phyloP scores from a whole-genome alignment of 2,113 vertebrate species.

The Pseudorectes ferrugineus region DNA sequence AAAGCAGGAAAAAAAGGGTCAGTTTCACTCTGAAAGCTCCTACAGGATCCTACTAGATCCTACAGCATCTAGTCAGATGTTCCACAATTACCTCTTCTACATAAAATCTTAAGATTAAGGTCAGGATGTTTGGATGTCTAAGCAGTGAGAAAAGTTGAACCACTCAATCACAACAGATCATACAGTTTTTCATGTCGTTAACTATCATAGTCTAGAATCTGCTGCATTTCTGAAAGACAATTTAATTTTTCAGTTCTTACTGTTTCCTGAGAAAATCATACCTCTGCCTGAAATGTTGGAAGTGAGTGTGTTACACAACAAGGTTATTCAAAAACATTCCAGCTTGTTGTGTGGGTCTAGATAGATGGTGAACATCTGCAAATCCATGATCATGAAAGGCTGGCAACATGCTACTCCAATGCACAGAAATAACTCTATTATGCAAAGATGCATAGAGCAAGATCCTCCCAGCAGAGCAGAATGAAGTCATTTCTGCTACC shows the following conservation, averaged over 20 bases:
- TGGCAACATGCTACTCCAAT: neutral
- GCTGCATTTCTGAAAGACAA: neutral
- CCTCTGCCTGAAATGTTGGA: neutral
- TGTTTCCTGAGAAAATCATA: neutral
- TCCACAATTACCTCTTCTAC: neutral
- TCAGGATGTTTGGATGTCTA: neutral
- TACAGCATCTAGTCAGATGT: neutral
- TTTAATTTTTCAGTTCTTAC: neutral
- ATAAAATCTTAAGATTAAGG: neutral
- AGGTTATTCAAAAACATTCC: neutral
- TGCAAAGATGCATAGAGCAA: neutral
- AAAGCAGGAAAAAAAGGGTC: neutral
- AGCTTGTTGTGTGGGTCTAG: neutral
- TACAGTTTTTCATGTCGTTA: neutral
- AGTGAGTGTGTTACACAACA: neutral
- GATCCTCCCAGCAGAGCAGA: neutral
- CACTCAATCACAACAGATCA: neutral
- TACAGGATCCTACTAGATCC: neutral
- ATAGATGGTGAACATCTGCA: neutral
- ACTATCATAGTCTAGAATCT: neutral
- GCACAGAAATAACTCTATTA: neutral
- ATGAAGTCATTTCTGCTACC: neutral
- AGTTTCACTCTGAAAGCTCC: neutral
- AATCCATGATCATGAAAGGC: neutral
- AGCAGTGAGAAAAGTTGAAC: neutral